A percentile compares a stretch with the other conserved stretches of the same genome.
phyloP scores from a whole-genome alignment of 2,113 vertebrate genomes.

The Corythornis madagascariensis region DNA sequence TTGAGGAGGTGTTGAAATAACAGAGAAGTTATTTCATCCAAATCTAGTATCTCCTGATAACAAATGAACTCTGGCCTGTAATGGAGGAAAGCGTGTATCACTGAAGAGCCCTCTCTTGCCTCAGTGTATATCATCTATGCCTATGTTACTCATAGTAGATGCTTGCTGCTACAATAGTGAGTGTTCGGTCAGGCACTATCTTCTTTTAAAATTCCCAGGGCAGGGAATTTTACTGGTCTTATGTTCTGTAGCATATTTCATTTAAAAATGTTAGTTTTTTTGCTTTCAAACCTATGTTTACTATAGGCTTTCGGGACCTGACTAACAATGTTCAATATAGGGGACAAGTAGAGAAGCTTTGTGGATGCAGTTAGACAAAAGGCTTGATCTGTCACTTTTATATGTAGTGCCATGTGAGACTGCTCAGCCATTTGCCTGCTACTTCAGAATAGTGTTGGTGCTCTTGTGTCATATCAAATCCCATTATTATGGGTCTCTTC shows the following conservation, averaged over 20 bases:
- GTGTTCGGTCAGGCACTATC: neutral
- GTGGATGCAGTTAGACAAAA: neutral
- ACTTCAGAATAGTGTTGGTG: neutral
- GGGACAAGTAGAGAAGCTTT: neutral
- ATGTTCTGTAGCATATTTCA: neutral
- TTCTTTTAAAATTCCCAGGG: neutral
- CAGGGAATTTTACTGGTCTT: neutral
- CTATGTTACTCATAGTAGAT: accelerated
- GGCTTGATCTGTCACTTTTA: neutral
- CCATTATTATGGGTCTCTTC: neutral
- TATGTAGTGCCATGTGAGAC: neutral
- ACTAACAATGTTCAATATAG: neutral
- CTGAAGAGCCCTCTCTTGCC: neutral
- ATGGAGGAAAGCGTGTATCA: neutral
- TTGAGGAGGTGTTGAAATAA: neutral
- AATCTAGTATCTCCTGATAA: neutral
- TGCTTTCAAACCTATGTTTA: neutral
- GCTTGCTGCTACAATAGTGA: neutral
- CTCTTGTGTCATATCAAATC: neutral
- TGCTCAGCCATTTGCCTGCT: neutral
- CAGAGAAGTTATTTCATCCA: neutral
- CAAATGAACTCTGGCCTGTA: neutral
- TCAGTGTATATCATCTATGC: neutral
- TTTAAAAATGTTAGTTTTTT: neutral
- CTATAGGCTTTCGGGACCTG: neutral